These are phyloP conservation scores for Drosophila bocki DNA, from an alignment of 1,140 invertebrate genomes.

Conservation along the genomic window DNA sequence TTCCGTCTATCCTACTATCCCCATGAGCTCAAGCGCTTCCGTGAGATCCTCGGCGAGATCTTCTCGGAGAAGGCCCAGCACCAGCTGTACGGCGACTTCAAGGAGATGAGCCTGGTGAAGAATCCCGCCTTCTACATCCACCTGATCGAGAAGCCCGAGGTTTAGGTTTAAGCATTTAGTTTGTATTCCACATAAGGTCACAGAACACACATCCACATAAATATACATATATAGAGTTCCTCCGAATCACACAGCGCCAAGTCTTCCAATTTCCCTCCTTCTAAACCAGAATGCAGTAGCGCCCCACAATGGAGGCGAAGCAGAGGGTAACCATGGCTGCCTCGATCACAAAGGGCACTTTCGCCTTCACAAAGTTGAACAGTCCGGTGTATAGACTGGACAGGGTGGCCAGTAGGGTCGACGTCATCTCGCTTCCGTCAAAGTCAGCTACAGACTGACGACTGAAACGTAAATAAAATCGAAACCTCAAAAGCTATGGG, in stretches of 20 bases:
- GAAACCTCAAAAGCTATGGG: constrained; percentile 13
- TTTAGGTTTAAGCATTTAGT: constrained; percentile 54
- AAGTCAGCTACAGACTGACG: constrained; percentile 49
- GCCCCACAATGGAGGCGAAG: constrained; percentile 67
- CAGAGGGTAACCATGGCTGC: constrained; percentile 70
- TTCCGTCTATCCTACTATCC: constrained; percentile 95
- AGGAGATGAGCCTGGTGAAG: constrained; percentile 87
- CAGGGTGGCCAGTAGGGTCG: constrained; percentile 51
- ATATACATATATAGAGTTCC: constrained; percentile 42
- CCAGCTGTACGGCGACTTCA: constrained; percentile 92
- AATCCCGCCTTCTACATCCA: constrained; percentile 94
- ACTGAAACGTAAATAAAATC: constrained; percentile 55
- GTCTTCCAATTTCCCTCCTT: constrained; percentile 13
- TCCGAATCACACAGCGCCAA: constrained; percentile 40
- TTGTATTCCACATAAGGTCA: constrained; percentile 53
- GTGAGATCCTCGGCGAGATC: constrained; percentile 89
- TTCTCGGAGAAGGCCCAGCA: constrained; percentile 89
- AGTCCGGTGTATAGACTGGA: constrained; percentile 57
- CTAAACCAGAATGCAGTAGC: constrained; percentile 56
- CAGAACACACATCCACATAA: constrained; percentile 39
- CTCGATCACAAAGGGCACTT: constrained; percentile 71
- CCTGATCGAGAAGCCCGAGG: constrained; percentile 89
- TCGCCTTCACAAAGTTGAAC: constrained; percentile 70
- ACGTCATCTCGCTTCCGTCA: constrained; percentile 54
- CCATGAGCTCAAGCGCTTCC: constrained; percentile 90